Conservation (phyloP, 2,113 vertebrate species). For the Orycteropus afer region DNA sequence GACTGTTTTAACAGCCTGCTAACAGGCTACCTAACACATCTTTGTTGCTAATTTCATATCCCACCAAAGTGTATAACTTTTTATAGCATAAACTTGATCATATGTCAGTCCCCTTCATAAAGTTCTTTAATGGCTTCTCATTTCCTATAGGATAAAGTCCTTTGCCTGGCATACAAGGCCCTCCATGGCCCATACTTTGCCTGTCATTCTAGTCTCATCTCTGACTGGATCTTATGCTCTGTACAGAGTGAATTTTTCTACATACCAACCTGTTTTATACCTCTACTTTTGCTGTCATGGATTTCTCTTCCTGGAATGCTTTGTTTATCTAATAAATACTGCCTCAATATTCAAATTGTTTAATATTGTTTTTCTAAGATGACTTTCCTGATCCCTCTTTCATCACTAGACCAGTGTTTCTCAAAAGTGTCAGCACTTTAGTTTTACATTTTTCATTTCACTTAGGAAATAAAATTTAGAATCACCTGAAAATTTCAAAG, state of each 20-base stretch:
- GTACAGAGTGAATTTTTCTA: neutral
- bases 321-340: neutral
- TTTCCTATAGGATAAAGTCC: slow-evolving; percentile 65
- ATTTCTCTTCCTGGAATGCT: neutral
- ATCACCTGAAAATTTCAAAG: neutral
- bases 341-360: neutral
- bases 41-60: slow-evolving; percentile 61
- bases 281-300: neutral
- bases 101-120: slow-evolving; percentile 71
- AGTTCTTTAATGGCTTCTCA: slow-evolving; percentile 65
- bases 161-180: neutral
- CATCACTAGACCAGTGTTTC: neutral
- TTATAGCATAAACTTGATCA: slow-evolving; percentile 62
- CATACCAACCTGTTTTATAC: neutral
- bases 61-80: slow-evolving; percentile 67
- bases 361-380: slow-evolving; percentile 43
- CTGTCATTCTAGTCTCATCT: slow-evolving; percentile 19
- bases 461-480: too few species aligned
- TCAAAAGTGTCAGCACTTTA: neutral
- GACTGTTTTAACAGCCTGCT: slow-evolving; percentile 72
- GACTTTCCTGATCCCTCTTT: neutral
- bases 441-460: too few species aligned
- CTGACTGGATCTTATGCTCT: neutral
- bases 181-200: neutral
- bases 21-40: slow-evolving; percentile 64